A percentile compares a stretch with the other conserved stretches of the same genome.
These are phyloP conservation scores for Endotricha flammealis DNA, from an alignment of 2,888 invertebrate species.

Conservation along the genomic window DNA sequence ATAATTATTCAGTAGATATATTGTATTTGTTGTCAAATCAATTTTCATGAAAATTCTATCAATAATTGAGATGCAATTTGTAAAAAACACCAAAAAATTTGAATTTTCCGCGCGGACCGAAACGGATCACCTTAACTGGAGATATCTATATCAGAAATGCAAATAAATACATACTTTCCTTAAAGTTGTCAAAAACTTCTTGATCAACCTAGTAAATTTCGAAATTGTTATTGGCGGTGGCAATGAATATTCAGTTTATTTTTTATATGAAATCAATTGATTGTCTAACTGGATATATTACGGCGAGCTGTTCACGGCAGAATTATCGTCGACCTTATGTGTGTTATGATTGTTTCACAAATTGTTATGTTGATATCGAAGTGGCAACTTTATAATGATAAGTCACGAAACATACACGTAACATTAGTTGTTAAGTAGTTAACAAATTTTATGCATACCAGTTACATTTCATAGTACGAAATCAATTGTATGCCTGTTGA, in stretches of 20 bases:
- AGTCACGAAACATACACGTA: conserved; percentile 7
- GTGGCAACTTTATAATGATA: conserved; percentile 4
- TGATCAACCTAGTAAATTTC: too few species aligned
- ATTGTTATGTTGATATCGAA: conserved; percentile 7
- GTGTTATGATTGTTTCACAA: conserved; percentile 6
- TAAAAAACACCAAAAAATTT: too few species aligned
- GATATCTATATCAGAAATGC: too few species aligned
- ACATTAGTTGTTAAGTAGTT: conserved; percentile 9
- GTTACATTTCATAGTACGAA: neutral
- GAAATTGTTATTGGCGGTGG: neutral
- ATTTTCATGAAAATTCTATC: too few species aligned
- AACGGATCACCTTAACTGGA: too few species aligned
- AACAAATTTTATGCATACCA: conserved; percentile 5
- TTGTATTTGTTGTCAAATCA: too few species aligned
- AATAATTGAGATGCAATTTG: too few species aligned
- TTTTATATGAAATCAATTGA: neutral
- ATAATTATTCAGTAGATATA: too few species aligned
- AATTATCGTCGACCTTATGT: neutral
- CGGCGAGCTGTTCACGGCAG: neutral
- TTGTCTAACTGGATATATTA: neutral
- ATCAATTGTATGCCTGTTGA: neutral
- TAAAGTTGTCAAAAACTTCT: too few species aligned
- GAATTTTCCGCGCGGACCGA: too few species aligned
- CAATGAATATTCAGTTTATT: neutral
- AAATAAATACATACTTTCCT: too few species aligned